Conservation (phyloP, 2,797 vertebrate species). For the Phalanger gymnotis region DNA sequence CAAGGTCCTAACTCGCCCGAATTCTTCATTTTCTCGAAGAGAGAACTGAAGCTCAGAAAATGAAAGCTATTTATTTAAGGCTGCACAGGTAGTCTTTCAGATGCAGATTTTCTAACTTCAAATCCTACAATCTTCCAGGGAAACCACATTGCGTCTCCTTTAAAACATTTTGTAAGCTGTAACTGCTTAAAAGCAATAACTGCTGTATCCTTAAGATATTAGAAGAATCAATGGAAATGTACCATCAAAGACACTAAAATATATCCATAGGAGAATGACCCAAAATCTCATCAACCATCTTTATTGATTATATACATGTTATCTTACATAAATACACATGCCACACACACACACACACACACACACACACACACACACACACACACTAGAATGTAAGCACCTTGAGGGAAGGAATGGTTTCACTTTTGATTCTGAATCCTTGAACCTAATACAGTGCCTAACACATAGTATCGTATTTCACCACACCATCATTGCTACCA, state of each 20-base stretch:
- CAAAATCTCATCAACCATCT: background rate
- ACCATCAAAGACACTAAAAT: background rate
- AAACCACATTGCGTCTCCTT: background rate
- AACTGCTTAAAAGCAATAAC: background rate
- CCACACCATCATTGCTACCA: too few relatives aligned
- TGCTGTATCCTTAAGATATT: background rate
- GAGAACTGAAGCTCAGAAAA: background rate
- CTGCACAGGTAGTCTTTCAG: background rate
- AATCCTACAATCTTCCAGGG: background rate
- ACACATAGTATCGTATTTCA: background rate
- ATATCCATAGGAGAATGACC: background rate
- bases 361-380: too few relatives aligned
- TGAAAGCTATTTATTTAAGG: background rate
- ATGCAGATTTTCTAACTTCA: background rate
- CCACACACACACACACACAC: background rate
- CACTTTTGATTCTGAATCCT: background rate
- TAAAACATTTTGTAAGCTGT: background rate
- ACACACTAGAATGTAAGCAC: background rate
- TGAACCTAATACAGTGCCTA: background rate
- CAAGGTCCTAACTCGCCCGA: background rate
- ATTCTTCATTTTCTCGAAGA: background rate
- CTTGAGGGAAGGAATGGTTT: background rate
- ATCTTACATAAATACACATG: background rate
- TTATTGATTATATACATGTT: background rate
- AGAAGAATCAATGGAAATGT: background rate